A percentile compares a stretch with the other conserved stretches of the same genome.
These are phyloP conservation scores for Denticeps clupeoides DNA, from an alignment of 2,797 vertebrate species.

Conservation along the genomic window DNA sequence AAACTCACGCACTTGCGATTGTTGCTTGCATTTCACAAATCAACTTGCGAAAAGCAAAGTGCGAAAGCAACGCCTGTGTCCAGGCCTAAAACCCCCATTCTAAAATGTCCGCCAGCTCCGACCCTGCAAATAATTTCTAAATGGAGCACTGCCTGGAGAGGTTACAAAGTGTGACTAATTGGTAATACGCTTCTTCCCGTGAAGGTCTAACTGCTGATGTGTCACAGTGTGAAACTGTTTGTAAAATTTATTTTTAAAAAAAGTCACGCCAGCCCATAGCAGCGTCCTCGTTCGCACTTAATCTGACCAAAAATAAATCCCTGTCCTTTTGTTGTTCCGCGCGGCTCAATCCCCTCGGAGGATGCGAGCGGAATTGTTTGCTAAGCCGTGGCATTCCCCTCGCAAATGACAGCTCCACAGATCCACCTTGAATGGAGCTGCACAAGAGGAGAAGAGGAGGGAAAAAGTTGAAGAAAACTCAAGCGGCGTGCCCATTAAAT, in stretches of 20 bases:
- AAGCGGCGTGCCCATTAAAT: too few relatives aligned
- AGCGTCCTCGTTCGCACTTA: slow-evolving; percentile 19
- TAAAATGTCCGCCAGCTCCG: background rate
- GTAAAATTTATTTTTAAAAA: background rate
- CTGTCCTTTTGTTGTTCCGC: slow-evolving; percentile 20
- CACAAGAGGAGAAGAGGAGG: too few relatives aligned
- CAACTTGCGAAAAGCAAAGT: too few relatives aligned
- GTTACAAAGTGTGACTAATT: slow-evolving; percentile 20
- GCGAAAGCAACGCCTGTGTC: too few relatives aligned
- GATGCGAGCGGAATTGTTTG: slow-evolving; percentile 12
- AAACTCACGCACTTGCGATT: too few relatives aligned
- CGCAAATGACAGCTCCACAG: background rate
- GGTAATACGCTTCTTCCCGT: slow-evolving; percentile 23
- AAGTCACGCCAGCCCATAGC: slow-evolving; percentile 5
- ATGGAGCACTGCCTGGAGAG: slow-evolving; percentile 5
- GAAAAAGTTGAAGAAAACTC: too few relatives aligned
- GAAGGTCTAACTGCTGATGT: too few relatives aligned
- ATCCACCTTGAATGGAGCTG: slow-evolving; percentile 13
- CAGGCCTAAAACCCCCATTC: too few relatives aligned
- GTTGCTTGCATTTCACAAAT: too few relatives aligned
- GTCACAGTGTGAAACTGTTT: background rate
- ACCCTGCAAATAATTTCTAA: slow-evolving; percentile 14
- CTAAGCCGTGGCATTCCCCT: slow-evolving; percentile 11
- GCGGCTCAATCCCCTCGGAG: slow-evolving; percentile 5
- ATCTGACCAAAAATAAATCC: slow-evolving; percentile 28